A percentile compares a stretch with the other conserved stretches of the same genome.
Evolutionary conservation across 2,888 invertebrate genomes (phyloP).

Genomic region (Smittia aterrima): DNA sequence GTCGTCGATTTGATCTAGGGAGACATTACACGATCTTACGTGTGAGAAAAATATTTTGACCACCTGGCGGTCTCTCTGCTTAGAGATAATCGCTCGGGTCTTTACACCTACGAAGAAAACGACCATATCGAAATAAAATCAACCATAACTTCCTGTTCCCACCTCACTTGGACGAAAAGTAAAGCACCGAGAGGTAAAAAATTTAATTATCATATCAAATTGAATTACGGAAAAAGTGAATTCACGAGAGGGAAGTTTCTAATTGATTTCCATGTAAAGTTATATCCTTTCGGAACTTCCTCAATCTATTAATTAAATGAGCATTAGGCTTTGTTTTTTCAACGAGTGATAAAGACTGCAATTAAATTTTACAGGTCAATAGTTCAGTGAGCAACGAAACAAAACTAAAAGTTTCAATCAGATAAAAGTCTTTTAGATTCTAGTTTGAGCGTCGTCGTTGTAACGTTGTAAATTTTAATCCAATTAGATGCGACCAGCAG

Average conservation of each 20-base stretch:
- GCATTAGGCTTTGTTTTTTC: not conserved
- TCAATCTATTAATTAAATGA: conserved; percentile 37
- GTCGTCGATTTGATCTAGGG: conserved; percentile 9
- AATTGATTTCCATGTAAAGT: conserved; percentile 33
- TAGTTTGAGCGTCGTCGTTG: not conserved
- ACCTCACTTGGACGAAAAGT: not conserved
- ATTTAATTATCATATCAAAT: conserved; percentile 23
- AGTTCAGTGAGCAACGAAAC: conserved; percentile 17
- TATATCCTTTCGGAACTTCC: conserved; percentile 9
- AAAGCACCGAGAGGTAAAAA: not conserved
- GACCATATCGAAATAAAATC: conserved; percentile 34
- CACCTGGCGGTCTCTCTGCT: conserved; percentile 10
- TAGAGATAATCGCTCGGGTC: not conserved
- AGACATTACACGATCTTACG: not conserved
- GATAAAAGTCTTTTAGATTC: conserved; percentile 1
- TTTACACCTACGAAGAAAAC: conserved; percentile 21
- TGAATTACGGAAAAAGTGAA: conserved; percentile 24
- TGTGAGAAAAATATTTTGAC: conserved; percentile 35
- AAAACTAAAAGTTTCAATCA: not conserved
- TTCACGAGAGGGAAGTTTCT: conserved; percentile 19
- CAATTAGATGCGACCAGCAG: conserved; percentile 37
- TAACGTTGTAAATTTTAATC: conserved; percentile 36
- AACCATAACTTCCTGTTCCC: conserved; percentile 38
- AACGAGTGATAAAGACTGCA: not conserved
- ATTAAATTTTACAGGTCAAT: conserved; percentile 25